Percentiles rank a stretch among this genome's conserved stretches.
These are phyloP conservation scores for Diuraphis noxia DNA, from an alignment of 1,140 invertebrate species.

Conservation along the genomic window DNA sequence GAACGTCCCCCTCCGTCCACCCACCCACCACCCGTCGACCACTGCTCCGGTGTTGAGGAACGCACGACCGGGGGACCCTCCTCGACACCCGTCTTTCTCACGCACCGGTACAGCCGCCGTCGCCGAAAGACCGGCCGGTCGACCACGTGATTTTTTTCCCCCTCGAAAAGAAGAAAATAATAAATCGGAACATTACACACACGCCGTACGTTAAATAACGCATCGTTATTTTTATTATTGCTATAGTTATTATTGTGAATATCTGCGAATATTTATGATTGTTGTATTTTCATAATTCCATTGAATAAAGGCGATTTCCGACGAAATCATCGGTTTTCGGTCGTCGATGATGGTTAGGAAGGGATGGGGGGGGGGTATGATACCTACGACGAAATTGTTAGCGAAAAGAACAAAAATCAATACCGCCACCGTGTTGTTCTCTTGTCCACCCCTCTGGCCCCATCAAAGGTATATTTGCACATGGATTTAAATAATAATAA, in stretches of 20 bases:
- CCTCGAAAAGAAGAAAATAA: neutral
- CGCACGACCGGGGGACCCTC: neutral
- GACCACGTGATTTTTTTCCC: constrained; percentile 33
- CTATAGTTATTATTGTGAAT: neutral
- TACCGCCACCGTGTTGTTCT: neutral
- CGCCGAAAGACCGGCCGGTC: neutral
- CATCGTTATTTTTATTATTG: neutral
- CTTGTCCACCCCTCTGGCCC: too few species aligned
- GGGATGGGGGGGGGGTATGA: too few species aligned
- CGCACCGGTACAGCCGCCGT: neutral
- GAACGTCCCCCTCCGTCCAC: neutral
- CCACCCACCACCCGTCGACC: neutral
- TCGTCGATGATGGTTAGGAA: too few species aligned
- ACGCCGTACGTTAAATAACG: neutral
- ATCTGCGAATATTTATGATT: neutral
- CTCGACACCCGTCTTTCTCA: neutral
- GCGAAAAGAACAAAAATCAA: neutral
- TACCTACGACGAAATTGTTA: neutral
- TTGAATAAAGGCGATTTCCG: neutral
- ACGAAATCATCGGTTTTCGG: neutral
- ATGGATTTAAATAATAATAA: too few species aligned
- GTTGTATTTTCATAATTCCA: neutral
- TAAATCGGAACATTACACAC: neutral
- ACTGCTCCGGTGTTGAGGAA: neutral
- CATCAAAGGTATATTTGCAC: too few species aligned